Evolutionary conservation across 2,797 vertebrate genomes (phyloP), one percentile per base, ranked within the genome.

Genomic region (Anolis apletophallus): DNA sequence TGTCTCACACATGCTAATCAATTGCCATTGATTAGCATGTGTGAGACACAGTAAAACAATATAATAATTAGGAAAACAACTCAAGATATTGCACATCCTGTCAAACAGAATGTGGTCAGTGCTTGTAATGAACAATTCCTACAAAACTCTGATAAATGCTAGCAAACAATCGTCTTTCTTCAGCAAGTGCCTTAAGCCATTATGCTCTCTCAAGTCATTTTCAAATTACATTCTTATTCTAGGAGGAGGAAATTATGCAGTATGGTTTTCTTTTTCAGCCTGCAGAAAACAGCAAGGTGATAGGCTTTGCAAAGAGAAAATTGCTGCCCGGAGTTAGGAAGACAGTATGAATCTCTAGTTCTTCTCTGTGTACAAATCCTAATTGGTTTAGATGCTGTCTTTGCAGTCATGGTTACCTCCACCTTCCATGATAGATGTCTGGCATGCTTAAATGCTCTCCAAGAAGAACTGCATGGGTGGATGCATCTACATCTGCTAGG

Each of bases 161-260:
- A 61, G 46, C 46, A 73, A 79, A 79, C 72, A 40, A 36, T 32
- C 73, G 80, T 40, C 16, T 71, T 83, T 73, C 32, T 81, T n/a
- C 36, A 46, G 55, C 75, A 19, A 72, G 10, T 36, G 57, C 71
- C 52, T 67, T 75, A 67, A 81, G 57, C 50, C 69, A 61, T 54
- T 64, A 46, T 59, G 3, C n/a, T 79, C 68, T 72, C 11, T 21
- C 71, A 50, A 54, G 54, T 54, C 13, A 4, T 80, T 80, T 19
- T 72, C 36, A 80, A 79, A 80, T 79, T 80, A 85, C 79, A 80
- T 80, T 50, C 36, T 50, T 78, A 78, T 46, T 71, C 64, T 26
- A 72, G 26, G 19, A 46, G 23, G 36, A 77, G 6, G 21, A 50
- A 46, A 80, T 85, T 59, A 46, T 50, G 34, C 29, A 16, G 17